Base-by-base conservation (phyloP, 2,113 vertebrate genomes). In the Anoura caudifer region DNA sequence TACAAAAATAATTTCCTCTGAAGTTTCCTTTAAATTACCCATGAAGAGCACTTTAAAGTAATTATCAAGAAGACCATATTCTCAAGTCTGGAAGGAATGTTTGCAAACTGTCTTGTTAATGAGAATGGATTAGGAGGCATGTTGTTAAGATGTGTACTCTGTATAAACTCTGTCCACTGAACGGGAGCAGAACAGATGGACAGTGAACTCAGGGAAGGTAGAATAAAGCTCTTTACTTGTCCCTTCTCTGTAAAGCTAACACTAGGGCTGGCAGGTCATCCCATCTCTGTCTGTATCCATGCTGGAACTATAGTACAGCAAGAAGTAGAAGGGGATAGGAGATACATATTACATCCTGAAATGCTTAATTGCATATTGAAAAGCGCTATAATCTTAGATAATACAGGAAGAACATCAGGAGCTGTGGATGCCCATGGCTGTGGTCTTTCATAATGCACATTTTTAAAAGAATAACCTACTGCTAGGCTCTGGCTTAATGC, bases 1-100 rank as follows among this genome's bases (percentile, higher is more conserved):
- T 81, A 54, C 24, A 93, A 79, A 95, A 95, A 33, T 83, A 84
- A 36, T 81, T 95, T 90, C 61, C 19, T 90, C 41, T 85, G 38
- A 91, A 63, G 16, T 90, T 94, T 87, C 63, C 38, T 84, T 70
- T 94, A 87, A 95, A 94, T 85, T 88, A 87, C 15, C 12, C 5
- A 31, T 52, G 5, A 96, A 90, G 45, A 84, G 14, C 22, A 63
- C 31, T 77, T 9, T 65, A 84, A 65, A 76, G 28, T 50, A 90
- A 95, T 90, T 67, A 47, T 33, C 41, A 92, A 77, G 31, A 84
- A 33, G n/a, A 88, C 3, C 5, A 31, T 13, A 22, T 70, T 83
- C 47, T 86, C 47, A 73, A 82, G 15, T 50, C 87, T 88, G 36
- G 2, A 69, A 87, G 45, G 45, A 73, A 38, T 80, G 45, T 92